These are phyloP conservation scores for Indicator indicator DNA, from an alignment of 2,113 vertebrate genomes.

Conservation along the genomic window DNA sequence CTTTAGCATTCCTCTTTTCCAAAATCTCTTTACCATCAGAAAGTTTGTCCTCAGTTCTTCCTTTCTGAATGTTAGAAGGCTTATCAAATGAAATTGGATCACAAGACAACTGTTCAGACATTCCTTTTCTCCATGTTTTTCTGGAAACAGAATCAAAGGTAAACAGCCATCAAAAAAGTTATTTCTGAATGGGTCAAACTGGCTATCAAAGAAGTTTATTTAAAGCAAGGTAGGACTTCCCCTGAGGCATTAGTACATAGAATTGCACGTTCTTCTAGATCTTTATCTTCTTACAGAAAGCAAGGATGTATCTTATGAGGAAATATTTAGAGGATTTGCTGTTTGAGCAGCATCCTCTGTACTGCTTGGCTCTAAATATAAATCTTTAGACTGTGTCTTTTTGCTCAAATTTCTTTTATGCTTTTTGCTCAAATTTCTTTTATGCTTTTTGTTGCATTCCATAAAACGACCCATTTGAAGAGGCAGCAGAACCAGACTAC, in stretches of 20 bases:
- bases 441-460: neutral
- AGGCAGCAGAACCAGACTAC: neutral
- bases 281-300: slow-evolving; percentile 29
- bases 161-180: slow-evolving; percentile 42
- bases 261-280: slow-evolving; percentile 1
- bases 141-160: slow-evolving; percentile 53
- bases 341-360: neutral
- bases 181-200: slow-evolving; percentile 53
- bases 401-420: neutral
- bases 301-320: neutral
- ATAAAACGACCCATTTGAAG: neutral
- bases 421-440: slow-evolving; percentile 4
- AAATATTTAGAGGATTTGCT: slow-evolving; percentile 1
- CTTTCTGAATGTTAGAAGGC: slow-evolving; percentile 10
- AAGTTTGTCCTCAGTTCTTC: neutral
- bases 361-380: neutral
- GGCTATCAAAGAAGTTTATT: slow-evolving; percentile 35
- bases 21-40: neutral
- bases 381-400: neutral
- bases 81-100: slow-evolving; percentile 29
- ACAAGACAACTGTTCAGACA: slow-evolving; percentile 15
- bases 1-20: neutral
- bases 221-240: slow-evolving; percentile 13
- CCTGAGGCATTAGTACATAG: neutral
- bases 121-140: slow-evolving; percentile 22